Base-by-base conservation (phyloP, 2,113 vertebrate species). In the Hippopotamus amphibius region DNA sequence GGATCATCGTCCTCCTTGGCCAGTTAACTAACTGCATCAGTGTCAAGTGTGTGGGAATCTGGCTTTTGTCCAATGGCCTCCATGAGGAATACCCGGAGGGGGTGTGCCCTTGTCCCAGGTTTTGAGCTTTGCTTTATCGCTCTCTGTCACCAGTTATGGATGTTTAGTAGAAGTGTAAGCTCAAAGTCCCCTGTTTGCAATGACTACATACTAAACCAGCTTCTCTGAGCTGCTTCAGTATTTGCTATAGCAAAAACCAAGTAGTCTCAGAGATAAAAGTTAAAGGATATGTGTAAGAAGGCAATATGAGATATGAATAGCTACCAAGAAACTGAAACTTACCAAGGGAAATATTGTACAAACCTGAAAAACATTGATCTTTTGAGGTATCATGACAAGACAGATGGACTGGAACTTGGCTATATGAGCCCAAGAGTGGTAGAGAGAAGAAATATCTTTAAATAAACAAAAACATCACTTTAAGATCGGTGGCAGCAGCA, bases 361-460 rank as follows among this genome's bases (percentile, higher is more conserved):
- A 92, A 84, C 11, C 17, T 77, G 24, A 92, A 84, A 95, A 53
- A 24, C 24, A 63, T 61, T 89, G 43, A 68, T 89, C 21, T 26
- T 87, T 83, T 74, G 19, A 53, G 26, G 28, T 88, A 37, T 48
- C 33, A 46, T 59, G 11, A 66, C 46, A 74, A 85, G 69, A 69
- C 9, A 76, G 4, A 91, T 43, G 28, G 19, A 65, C 41, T 84
- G 46, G 79, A 80, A 81, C 14, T 74, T 94, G 41, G 8, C 46
- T 87, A 26, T n/a, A 21, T n/a, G 50, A 84, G 48, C 19, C 77
- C 80, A 90, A 6, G 37, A 66, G 26, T 57, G 43, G 11, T 37
- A 88, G 63, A 86, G 9, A 48, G 2, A 77, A 93, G 12, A 86
- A 76, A 55, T 66, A 19, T 46, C 66, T 97, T 92, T 85, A 84